Evolutionary conservation across 2,113 vertebrate species (phyloP).

Genomic region (Saccopteryx bilineata): DNA sequence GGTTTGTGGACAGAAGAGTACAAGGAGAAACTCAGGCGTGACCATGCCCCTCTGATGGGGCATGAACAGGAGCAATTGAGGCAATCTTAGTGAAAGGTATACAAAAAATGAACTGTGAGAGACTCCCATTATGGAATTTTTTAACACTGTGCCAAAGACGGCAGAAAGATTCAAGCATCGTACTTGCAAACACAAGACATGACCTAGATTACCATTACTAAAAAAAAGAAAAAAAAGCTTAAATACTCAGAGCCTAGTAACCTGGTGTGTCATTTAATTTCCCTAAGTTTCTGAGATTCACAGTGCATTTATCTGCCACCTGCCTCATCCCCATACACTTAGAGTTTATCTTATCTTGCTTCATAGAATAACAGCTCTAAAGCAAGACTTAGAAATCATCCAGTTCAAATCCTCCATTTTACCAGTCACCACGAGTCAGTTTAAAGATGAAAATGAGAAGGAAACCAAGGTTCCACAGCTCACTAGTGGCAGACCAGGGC

Average conservation of each 20-base stretch:
- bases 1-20: fast-evolving
- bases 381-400: neutral
- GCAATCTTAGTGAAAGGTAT: neutral
- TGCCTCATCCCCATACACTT: neutral
- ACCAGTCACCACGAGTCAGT: neutral
- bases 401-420: neutral
- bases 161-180: neutral
- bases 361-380: neutral
- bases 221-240: fast-evolving
- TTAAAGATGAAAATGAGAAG: constrained; percentile 16
- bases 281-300: neutral
- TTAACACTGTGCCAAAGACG: neutral
- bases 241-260: neutral
- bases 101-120: neutral
- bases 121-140: neutral
- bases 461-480: neutral
- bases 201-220: neutral
- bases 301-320: neutral
- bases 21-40: neutral
- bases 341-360: constrained; percentile 3
- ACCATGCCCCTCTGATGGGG: too few species aligned
- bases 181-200: neutral
- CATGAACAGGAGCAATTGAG: fast-evolving
- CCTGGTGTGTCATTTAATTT: neutral
- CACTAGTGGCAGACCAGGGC: neutral